These are phyloP conservation scores for Laticauda laticaudata DNA, from an alignment of 2,113 vertebrate species.

Conservation along the genomic window DNA sequence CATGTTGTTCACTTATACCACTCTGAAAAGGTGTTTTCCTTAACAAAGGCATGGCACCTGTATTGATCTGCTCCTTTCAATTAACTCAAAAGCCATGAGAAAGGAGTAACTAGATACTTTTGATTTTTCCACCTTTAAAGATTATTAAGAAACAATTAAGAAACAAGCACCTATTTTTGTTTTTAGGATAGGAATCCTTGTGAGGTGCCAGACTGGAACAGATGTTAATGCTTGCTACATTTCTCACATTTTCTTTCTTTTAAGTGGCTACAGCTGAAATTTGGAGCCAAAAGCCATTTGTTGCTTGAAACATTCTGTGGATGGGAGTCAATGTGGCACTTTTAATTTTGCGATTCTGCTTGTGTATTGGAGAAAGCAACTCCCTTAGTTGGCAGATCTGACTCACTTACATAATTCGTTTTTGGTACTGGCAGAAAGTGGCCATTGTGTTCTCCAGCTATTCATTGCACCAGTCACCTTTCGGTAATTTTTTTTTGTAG, in stretches of 20 bases:
- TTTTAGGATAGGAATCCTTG: constrained; percentile 21
- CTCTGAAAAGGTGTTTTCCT: constrained; percentile 19
- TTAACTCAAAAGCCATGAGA: neutral
- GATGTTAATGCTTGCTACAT: constrained; percentile 34
- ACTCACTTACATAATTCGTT: constrained; percentile 15
- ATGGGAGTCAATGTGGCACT: neutral
- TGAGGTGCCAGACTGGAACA: constrained; percentile 10
- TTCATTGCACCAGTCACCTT: constrained; percentile 43
- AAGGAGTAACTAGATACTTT: neutral
- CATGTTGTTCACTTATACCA: constrained; percentile 14
- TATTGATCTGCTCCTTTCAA: constrained; percentile 40
- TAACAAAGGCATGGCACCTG: constrained; percentile 34
- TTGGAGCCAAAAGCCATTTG: neutral
- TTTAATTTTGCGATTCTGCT: neutral
- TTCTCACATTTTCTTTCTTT: constrained; percentile 10
- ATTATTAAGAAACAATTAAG: too few relatives aligned
- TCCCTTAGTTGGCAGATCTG: neutral
- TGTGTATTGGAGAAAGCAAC: neutral
- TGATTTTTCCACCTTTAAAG: constrained; percentile 6
- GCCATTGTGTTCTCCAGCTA: constrained; percentile 38
- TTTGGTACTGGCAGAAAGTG: constrained; percentile 36
- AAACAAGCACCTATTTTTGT: neutral
- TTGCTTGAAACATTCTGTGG: neutral
- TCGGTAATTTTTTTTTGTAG: constrained; percentile 31
- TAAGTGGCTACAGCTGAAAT: constrained; percentile 43